phyloP scores from a whole-genome alignment of 1,140 invertebrate genomes.

The Stegodyphus dumicola region DNA sequence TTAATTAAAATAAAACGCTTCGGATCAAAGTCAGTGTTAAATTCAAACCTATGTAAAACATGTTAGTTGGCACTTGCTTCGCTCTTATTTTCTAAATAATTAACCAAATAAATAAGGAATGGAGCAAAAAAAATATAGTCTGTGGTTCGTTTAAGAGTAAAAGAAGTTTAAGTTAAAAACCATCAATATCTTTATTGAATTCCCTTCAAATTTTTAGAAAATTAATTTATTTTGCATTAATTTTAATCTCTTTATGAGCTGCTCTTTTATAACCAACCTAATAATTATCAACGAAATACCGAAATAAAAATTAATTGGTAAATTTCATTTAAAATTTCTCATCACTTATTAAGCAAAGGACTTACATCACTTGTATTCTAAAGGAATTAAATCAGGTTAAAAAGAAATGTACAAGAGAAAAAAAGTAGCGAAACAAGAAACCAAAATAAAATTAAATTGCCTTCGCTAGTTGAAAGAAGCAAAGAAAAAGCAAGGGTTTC shows the following conservation, averaged over 20 bases:
- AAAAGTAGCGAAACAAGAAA: slow-evolving; percentile 23
- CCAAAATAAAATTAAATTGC: slow-evolving; percentile 50
- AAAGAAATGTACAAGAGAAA: slow-evolving; percentile 7
- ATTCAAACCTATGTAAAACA: slow-evolving; percentile 28
- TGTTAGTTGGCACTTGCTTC: slow-evolving; percentile 17
- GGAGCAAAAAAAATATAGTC: background rate
- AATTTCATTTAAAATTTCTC: no score
- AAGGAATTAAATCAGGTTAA: slow-evolving; percentile 40
- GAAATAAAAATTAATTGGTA: no score
- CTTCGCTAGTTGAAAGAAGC: slow-evolving; percentile 25
- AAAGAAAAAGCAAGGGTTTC: slow-evolving; percentile 12
- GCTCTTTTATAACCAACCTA: no score
- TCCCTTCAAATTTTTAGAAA: no score
- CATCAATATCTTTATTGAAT: no score
- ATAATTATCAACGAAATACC: no score
- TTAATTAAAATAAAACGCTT: slow-evolving; percentile 53
- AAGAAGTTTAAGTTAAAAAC: background rate
- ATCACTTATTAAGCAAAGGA: background rate
- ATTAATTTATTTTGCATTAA: no score
- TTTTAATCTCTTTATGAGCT: no score
- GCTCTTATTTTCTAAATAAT: slow-evolving; percentile 51
- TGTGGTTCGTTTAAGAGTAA: background rate
- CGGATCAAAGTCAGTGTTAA: slow-evolving; percentile 42
- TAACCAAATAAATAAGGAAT: slow-evolving; percentile 36
- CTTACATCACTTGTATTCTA: slow-evolving; percentile 13